Evolutionary conservation across 1,140 invertebrate genomes (phyloP), one percentile per base, ranked within the genome.

Genomic region (Orchesella cincta): DNA sequence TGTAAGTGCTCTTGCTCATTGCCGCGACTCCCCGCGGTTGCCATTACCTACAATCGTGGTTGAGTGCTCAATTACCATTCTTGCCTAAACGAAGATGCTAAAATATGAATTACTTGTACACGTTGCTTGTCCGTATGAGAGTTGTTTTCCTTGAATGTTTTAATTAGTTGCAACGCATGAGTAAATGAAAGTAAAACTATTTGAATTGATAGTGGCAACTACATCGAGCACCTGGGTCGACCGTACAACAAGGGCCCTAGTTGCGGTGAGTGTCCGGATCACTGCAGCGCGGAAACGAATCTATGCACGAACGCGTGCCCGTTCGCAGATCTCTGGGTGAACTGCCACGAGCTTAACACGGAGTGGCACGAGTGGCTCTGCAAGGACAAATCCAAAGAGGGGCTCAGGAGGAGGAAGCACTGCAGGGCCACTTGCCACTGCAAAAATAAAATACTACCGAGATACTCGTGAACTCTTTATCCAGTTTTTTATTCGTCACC

Each of bases 261-360:
- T 0, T 93, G 93, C 82, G 86, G 84, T 23, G 87, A 87, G 28
- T 94, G 93, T 83, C 87, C 88, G 46, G 84, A 88, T n/a, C 84
- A 89, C 74, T 94, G 92, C 84, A 83, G 87, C 78, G 84, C 84
- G 72, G 84, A 87, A 14, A 89, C 87, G 31, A 89, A 88, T 82
- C 88, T 94, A 0, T 94, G 93, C 85, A 91, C 89, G 28, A 94
- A 94, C 86, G 83, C 89, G 0, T 94, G 93, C 84, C 87, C 88
- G 14, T 88, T 88, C 74, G 89, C 88, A 34, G 92, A 93, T 83
- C 85, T 89, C 20, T 93, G 89, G 89, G 88, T 89, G 39, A 94
- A 94, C 84, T 94, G 93, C 83, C 86, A 85, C 51, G 87, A 92
- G 71, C 86, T 93, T 16, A 84, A 88, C 70, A 83, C 83, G 52